A percentile compares a stretch with the other conserved stretches of the same genome.
Evolutionary conservation across 2,113 vertebrate genomes (phyloP).

Genomic region (Indri indri): DNA sequence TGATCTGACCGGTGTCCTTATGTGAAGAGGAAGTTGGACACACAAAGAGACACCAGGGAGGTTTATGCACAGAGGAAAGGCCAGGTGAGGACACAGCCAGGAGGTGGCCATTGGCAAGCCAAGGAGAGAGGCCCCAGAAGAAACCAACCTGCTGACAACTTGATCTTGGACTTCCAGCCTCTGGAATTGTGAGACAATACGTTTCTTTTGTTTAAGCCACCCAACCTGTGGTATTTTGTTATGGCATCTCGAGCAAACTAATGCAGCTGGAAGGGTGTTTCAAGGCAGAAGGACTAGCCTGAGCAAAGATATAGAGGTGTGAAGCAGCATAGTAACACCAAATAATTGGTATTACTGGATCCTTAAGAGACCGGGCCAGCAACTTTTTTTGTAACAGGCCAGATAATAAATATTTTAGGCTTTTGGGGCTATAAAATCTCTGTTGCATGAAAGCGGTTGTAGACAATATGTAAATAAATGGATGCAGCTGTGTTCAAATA

Average conservation of each 20-base stretch:
- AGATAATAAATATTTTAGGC: not conserved
- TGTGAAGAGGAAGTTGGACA: not conserved
- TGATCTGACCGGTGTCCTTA: not conserved
- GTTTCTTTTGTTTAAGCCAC: not conserved
- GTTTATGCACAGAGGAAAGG: not conserved
- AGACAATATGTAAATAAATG: not conserved
- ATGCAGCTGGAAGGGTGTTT: not conserved
- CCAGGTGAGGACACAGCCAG: not conserved
- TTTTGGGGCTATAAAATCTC: not conserved
- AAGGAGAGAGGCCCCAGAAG: not conserved
- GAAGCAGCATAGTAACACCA: accelerated
- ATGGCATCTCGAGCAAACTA: not conserved
- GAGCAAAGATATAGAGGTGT: not conserved
- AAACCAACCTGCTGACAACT: not conserved
- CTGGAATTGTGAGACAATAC: not conserved
- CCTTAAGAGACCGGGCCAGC: not conserved
- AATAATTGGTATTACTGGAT: not conserved
- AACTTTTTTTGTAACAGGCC: not conserved
- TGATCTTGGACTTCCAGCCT: not conserved
- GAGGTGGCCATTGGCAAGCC: not conserved
- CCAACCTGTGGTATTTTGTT: not conserved
- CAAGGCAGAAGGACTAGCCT: not conserved
- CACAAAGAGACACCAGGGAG: not conserved
- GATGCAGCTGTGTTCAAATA: not conserved
- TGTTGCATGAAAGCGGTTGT: not conserved